These are phyloP conservation scores for Drosophila phalerata DNA, from an alignment of 2,888 invertebrate species.

Conservation along the genomic window DNA sequence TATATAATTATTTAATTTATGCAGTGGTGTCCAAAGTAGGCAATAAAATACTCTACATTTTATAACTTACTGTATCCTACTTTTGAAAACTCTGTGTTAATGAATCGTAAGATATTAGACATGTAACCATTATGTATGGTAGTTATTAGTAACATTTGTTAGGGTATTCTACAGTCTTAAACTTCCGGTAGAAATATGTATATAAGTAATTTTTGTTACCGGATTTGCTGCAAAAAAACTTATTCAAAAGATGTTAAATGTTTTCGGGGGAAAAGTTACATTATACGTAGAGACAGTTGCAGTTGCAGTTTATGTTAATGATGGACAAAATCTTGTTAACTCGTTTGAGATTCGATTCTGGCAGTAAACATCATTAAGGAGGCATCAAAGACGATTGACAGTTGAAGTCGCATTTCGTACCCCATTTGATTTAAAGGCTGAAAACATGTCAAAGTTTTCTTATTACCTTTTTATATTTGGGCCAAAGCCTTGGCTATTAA, in stretches of 20 bases:
- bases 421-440: constrained; percentile 32
- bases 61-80: too few relatives aligned
- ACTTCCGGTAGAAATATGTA: too few relatives aligned
- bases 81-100: too few relatives aligned
- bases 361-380: constrained; percentile 51
- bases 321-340: constrained; percentile 4
- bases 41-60: too few relatives aligned
- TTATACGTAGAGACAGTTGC: not conserved
- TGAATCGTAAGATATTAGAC: too few relatives aligned
- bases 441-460: constrained; percentile 43
- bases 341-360: constrained; percentile 16
- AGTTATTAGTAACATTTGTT: too few relatives aligned
- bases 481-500: constrained; percentile 50
- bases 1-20: too few relatives aligned
- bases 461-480: not conserved
- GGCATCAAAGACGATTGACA: constrained; percentile 47
- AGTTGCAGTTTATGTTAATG: not conserved
- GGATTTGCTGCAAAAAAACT: not conserved
- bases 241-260: constrained; percentile 14
- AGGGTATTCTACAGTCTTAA: not conserved
- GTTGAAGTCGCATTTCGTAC: constrained; percentile 1
- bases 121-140: too few relatives aligned
- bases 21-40: too few relatives aligned
- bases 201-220: not conserved
- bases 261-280: not conserved